phyloP scores from a whole-genome alignment of 1,140 invertebrate species.

The Listronotus bonariensis region DNA sequence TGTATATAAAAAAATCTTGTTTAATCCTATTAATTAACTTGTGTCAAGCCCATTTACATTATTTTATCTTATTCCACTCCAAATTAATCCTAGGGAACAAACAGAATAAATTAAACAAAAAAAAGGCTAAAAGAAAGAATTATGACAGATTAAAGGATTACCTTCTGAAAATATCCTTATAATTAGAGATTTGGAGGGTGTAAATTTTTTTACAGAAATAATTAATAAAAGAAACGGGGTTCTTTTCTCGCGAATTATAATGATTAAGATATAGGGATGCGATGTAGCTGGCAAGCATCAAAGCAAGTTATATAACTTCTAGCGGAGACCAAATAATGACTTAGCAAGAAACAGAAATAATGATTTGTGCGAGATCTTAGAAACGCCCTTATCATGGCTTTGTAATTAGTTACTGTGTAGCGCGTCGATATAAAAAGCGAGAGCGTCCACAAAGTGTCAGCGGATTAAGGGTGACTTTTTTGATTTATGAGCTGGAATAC shows the following conservation, averaged over 20 bases:
- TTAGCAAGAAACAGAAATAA: constrained; percentile 39
- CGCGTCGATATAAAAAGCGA: constrained; percentile 36
- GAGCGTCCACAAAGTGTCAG: constrained; percentile 38
- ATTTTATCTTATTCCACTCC: no score
- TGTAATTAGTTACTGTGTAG: constrained; percentile 44
- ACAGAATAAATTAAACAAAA: constrained; percentile 24
- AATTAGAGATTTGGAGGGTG: constrained; percentile 30
- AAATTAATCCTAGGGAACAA: constrained; percentile 1
- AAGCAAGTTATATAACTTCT: constrained; percentile 37
- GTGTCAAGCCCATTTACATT: no score
- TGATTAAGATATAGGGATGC: constrained; percentile 34
- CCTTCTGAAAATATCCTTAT: constrained; percentile 16
- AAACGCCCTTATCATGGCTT: constrained; percentile 45
- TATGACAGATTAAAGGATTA: constrained; percentile 31
- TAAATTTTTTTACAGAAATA: constrained; percentile 30
- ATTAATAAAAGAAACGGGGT: constrained; percentile 33
- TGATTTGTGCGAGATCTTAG: constrained; percentile 42
- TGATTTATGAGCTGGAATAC: constrained; percentile 41
- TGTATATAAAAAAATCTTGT: no score
- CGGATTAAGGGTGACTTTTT: constrained; percentile 46
- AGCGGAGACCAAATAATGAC: constrained; percentile 34
- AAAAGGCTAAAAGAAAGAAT: constrained; percentile 22
- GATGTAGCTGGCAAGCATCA: constrained; percentile 38
- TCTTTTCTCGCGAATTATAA: constrained; percentile 31
- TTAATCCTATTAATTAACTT: no score